Percentiles rank a stretch among this genome's conserved stretches.
These are phyloP conservation scores for Tethya wilhelma DNA, from an alignment of 37 sponge, comb jelly and placozoan genomes.

Conservation along the genomic window DNA sequence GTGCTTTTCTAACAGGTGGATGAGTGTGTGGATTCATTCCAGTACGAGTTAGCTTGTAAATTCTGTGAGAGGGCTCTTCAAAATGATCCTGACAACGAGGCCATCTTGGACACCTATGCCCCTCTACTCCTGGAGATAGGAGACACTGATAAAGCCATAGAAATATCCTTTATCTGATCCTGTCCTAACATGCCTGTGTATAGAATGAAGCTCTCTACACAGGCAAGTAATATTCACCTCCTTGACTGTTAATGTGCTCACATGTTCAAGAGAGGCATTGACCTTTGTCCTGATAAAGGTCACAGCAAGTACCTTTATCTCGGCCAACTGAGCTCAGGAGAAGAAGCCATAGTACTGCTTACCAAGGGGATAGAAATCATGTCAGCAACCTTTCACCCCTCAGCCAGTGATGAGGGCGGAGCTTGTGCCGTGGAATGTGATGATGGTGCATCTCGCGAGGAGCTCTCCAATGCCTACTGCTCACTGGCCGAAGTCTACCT, in stretches of 20 bases:
- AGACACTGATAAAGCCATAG: constrained; percentile 46
- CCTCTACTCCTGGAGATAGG: constrained; percentile 70
- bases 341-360: constrained; percentile 63
- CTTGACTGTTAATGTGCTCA: background rate
- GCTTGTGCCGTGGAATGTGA: background rate
- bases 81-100: constrained; percentile 32
- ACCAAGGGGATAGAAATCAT: constrained; percentile 66
- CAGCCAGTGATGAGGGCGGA: background rate
- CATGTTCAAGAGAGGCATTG: constrained; percentile 35
- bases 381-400: constrained; percentile 4
- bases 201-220: background rate
- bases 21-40: constrained; percentile 50
- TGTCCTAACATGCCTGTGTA: background rate
- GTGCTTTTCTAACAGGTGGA: too few species aligned
- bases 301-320: constrained; percentile 78
- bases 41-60: constrained; percentile 53
- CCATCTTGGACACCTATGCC: constrained; percentile 60
- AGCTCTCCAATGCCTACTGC: constrained; percentile 75
- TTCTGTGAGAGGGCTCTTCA: constrained; percentile 58
- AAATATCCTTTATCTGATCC: constrained; percentile 41
- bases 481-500: constrained; percentile 78
- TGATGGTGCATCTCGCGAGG: constrained; percentile 9
- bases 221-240: background rate
- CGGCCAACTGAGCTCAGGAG: constrained; percentile 67
- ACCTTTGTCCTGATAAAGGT: constrained; percentile 56